Percentiles rank a stretch among this genome's conserved stretches.
Conservation (phyloP, 2,797 vertebrate species). For the Mormyrops attenuatus region DNA sequence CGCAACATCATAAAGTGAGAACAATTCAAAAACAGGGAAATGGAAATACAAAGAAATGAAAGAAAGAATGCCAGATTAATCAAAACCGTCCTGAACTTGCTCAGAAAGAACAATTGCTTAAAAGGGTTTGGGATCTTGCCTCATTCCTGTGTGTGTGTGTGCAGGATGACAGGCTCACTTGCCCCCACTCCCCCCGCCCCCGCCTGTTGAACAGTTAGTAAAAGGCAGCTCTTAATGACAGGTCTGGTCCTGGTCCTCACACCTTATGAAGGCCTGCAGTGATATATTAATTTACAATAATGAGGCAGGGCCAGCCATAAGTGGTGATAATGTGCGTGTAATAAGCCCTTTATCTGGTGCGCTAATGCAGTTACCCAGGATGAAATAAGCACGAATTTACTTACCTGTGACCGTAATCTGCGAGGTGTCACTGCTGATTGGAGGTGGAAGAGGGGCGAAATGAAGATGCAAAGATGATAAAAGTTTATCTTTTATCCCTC, state of each 20-base stretch:
- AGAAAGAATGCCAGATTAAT: neutral
- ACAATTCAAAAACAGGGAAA: neutral
- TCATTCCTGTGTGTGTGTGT: neutral
- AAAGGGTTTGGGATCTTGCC: neutral
- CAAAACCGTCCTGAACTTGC: neutral
- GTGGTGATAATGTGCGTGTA: constrained; percentile 2
- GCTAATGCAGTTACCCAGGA: neutral
- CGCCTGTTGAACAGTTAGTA: neutral
- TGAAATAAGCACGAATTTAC: constrained; percentile 1
- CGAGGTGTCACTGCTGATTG: neutral
- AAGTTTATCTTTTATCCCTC: neutral
- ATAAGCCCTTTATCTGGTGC: neutral
- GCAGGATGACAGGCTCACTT: neutral
- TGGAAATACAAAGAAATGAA: neutral
- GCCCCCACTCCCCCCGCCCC: neutral
- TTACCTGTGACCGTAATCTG: constrained; percentile 15
- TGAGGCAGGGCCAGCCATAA: neutral
- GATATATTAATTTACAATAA: constrained; percentile 15
- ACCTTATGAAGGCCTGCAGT: neutral
- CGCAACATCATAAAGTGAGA: neutral
- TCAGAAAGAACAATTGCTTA: neutral
- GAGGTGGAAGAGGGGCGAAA: neutral
- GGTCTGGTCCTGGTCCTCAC: neutral
- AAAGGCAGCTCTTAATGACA: neutral
- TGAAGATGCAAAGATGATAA: neutral